Base-by-base conservation (phyloP, 2,888 invertebrate genomes). In the Tinea trinotella region DNA sequence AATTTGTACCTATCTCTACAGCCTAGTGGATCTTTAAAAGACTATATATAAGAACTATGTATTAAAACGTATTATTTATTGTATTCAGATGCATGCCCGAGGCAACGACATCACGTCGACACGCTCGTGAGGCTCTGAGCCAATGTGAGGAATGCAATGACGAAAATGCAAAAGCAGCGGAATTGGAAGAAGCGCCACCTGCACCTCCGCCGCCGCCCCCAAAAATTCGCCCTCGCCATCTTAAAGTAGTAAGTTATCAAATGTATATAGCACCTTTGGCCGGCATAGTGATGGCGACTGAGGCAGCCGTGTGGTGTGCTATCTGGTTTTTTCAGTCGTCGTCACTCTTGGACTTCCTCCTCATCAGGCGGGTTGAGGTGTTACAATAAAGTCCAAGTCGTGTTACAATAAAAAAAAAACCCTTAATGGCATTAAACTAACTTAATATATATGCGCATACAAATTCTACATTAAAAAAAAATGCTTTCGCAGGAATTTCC, bases 31-130 rank as follows among this genome's bases (percentile, higher is more conserved):
- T 7, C 12, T 35, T 3, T 10, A 12, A 10, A 12, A n/a, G 10
- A 12, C 5, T 35, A 3, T 12, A 4, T n/a, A 10, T 12, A 12
- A 10, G 35, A 22, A 5, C 7, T 22, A 22, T 5, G 22, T 22
- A 5, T 48, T 19, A 18, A 5, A 22, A 18, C 7, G 19, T 19
- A 2, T 17, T 40, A 6, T 40, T 7, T 40, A 3, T 5, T n/a
- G n/a, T n/a, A 19, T 13, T 1, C 67, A 84, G 84, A 0, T 84
- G 84, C 59, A 78, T 84, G 80, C 84, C 84, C 0, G 83, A 83
- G 59, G 75, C 83, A 10, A n/a, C n/a, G n/a, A n/a, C n/a, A 81
- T 78, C 82, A 0, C 76, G 84, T 0, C 76, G 84, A 0, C 76
- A 76, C 0, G 65, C 64, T 1, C 75, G 81, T 56, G 66, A 71